These are phyloP conservation scores for Drosophila merina DNA, from an alignment of 2,888 invertebrate species.

Conservation along the genomic window DNA sequence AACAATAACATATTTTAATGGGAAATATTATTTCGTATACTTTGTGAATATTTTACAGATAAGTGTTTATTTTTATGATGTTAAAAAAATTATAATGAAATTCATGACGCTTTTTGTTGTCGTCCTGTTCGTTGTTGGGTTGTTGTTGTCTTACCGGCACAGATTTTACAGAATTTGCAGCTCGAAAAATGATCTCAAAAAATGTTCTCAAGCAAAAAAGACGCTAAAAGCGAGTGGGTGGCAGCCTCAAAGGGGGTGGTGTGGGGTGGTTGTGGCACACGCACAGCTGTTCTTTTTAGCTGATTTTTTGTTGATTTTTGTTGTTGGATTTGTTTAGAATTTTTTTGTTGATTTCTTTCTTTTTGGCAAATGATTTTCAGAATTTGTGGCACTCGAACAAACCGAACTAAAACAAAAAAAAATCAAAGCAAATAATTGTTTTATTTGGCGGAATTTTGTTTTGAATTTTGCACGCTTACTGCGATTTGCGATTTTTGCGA, in stretches of 20 bases:
- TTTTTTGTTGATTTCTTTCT: slow-evolving; percentile 10
- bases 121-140: not conserved
- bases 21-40: not conserved
- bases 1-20: not conserved
- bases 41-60: slow-evolving; percentile 1
- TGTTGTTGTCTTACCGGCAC: slow-evolving; percentile 28
- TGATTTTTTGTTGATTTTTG: slow-evolving; percentile 21
- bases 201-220: slow-evolving; percentile 19
- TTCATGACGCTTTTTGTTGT: not conserved
- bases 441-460: not conserved
- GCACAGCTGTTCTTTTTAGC: slow-evolving; percentile 41
- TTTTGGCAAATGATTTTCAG: slow-evolving; percentile 33
- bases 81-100: not conserved
- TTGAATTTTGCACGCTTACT: slow-evolving; percentile 8
- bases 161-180: slow-evolving; percentile 13
- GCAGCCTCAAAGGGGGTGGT: not conserved
- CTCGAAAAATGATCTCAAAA: slow-evolving; percentile 16
- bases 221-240: slow-evolving; percentile 15
- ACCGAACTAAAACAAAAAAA: slow-evolving; percentile 16
- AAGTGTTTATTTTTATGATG: not conserved
- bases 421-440: not conserved
- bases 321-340: slow-evolving; percentile 3
- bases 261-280: slow-evolving; percentile 22
- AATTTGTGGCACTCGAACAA: slow-evolving; percentile 41
- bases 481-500: no score